phyloP scores from a whole-genome alignment of 2,113 vertebrate genomes.

The Pimephales promelas region DNA sequence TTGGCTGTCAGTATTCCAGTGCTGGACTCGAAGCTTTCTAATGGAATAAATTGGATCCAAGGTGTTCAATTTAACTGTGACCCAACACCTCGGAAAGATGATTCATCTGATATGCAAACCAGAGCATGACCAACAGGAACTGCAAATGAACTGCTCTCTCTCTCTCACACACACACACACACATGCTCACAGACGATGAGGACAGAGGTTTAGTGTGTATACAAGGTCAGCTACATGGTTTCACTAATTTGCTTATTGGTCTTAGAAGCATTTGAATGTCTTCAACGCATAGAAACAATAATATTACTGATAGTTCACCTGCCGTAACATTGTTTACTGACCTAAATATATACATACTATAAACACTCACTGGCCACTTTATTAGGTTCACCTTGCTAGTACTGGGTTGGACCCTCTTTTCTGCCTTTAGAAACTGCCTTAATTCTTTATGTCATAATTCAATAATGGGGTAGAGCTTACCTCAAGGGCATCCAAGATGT shows the following conservation, averaged over 20 bases:
- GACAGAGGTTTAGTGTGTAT: constrained; percentile 1
- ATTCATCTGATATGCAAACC: constrained; percentile 32
- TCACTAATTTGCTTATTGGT: constrained; percentile 20
- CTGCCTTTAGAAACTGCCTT: no score
- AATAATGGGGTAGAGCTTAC: no score
- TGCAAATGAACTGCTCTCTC: neutral
- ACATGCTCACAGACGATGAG: neutral
- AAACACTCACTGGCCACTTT: no score
- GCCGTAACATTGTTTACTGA: neutral
- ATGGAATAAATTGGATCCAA: constrained; percentile 34
- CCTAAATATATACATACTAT: neutral
- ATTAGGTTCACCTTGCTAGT: no score
- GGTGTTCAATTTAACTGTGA: constrained; percentile 28
- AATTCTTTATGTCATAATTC: no score
- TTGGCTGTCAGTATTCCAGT: constrained; percentile 17
- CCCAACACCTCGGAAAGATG: constrained; percentile 15
- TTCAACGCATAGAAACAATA: neutral
- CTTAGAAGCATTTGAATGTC: neutral
- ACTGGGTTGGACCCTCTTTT: no score
- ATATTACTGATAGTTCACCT: neutral
- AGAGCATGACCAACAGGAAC: constrained; percentile 21
- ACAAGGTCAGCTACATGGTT: neutral
- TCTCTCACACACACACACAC: neutral
- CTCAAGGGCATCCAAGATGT: no score
- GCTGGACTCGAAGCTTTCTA: constrained; percentile 1